Evolutionary conservation across 30 jellyfish, hydroid and myxozoan species (phyloP), one percentile per base, ranked within the genome.

Genomic region (Turritopsis rubra): DNA sequence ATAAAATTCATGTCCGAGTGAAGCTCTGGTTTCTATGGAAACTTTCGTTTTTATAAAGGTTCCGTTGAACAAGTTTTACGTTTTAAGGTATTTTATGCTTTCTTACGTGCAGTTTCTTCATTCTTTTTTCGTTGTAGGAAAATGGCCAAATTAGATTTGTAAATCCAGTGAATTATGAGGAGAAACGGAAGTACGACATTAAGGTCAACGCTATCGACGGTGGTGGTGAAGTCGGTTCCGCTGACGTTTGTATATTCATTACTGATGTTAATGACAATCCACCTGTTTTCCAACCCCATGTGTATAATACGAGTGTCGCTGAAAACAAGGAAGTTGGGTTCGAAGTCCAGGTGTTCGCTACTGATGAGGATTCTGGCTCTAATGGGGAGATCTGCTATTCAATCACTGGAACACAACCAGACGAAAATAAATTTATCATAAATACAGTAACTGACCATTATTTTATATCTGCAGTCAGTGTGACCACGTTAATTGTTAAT

Each of bases 251-350:
- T 41, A 41, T 41, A 13, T 41, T 41, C 60, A 41, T 41, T 13
- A 41, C 60, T 41, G 87, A 80, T 29, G 83, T 21, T 16, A 80
- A 80, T 65, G 87, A 80, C 24, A 80, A 80, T 31, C 74, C 83
- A 18, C 87, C 87, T 24, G 65, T 21, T 18, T 80, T 80, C 83
- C 60, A 41, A 41, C 74, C 30, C 29, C 27, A 22, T 9, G 20
- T 52, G 16, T 80, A 80, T 25, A n/a, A 21, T 13, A 31, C 16
- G 26, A 25, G 29, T 1, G 83, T 80, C 8, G 28, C 83, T 20
- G 74, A 65, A 65, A 85, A 80, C 65, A 80, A 24, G 20, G 87
- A 70, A 18, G 22, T 22, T 24, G 87, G 87, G 29, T 18, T 83
- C 66, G 66, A 66, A 8, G 65, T 80, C 21, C 29, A 1, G 7